Evolutionary conservation across 2,888 invertebrate genomes (phyloP).

Genomic region (Allolobophora icterica): DNA sequence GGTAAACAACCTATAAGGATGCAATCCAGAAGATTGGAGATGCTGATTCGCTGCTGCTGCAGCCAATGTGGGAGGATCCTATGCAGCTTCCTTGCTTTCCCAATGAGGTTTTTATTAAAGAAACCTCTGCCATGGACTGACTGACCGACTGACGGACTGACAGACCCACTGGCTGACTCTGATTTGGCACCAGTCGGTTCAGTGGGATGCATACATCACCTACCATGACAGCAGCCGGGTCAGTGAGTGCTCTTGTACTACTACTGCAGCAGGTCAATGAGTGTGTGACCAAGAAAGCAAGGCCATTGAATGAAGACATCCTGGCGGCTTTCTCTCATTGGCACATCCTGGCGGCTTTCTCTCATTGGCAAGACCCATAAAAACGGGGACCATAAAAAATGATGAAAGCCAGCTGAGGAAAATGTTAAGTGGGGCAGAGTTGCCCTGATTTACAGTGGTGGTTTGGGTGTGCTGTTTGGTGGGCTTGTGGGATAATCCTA

Average conservation of each 20-base stretch:
- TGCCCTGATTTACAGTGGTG: too few relatives aligned
- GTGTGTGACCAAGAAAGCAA: slow-evolving; percentile 3
- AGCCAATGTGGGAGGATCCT: not conserved
- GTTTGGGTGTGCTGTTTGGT: not conserved
- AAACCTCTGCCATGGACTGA: not conserved
- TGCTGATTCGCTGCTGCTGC: not conserved
- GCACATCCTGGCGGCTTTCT: not conserved
- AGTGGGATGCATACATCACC: not conserved
- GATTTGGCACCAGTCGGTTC: too few relatives aligned
- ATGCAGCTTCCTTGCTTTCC: not conserved
- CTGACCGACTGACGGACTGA: not conserved
- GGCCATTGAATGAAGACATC: slow-evolving; percentile 10
- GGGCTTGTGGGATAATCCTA: not conserved
- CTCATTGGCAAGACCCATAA: not conserved
- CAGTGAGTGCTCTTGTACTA: too few relatives aligned
- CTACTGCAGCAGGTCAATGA: not conserved
- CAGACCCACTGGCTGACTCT: not conserved
- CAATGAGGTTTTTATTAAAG: slow-evolving; percentile 11
- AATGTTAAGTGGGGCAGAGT: slow-evolving; percentile 4
- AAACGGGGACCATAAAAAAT: not conserved
- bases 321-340: not conserved
- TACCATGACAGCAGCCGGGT: too few relatives aligned
- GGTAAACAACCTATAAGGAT: slow-evolving; percentile 3
- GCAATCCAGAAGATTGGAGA: not conserved
- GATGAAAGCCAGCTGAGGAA: not conserved